Percentiles rank a stretch among this genome's conserved stretches.
Conservation (phyloP, 2,113 vertebrate species). For the Phyllostomus discolor region DNA sequence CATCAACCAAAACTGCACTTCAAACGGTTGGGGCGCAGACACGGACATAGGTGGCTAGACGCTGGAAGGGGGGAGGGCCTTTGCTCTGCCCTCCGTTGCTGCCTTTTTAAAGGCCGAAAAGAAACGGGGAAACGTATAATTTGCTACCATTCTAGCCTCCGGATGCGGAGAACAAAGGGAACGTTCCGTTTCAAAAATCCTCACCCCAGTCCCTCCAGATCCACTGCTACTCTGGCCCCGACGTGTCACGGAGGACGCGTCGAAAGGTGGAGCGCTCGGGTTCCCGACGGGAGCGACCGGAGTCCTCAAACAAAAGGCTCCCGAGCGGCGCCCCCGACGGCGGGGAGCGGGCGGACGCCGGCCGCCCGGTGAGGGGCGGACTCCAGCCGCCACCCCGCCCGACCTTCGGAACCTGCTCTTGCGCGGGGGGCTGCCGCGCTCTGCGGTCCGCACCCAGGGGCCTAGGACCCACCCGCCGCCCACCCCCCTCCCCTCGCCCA, state of each 20-base stretch:
- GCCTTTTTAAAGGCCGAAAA: conserved; percentile 19
- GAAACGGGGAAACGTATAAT: conserved; percentile 49
- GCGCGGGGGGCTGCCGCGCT: not conserved
- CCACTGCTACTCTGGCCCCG: not conserved
- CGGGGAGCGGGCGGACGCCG: not conserved
- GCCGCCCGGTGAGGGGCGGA: not conserved
- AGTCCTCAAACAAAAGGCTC: conserved; percentile 70
- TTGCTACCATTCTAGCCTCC: conserved; percentile 38
- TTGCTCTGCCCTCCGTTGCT: not conserved
- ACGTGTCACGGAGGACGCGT: conserved; percentile 16
- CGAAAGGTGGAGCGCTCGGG: not conserved
- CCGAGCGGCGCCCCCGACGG: conserved; percentile 56
- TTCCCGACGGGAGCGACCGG: not conserved
- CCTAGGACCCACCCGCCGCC: not conserved
- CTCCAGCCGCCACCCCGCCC: not conserved
- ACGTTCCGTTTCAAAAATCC: not conserved
- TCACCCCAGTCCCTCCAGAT: not conserved
- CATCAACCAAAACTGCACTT: not conserved
- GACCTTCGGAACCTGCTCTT: not conserved
- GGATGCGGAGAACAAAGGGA: conserved; percentile 64
- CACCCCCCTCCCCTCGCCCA: not conserved
- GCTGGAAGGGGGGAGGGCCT: not conserved
- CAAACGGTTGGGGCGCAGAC: not conserved
- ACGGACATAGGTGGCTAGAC: not conserved
- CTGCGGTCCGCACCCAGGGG: not conserved